These are phyloP conservation scores for Empis stercorea DNA, from an alignment of 2,888 invertebrate species.

Conservation along the genomic window DNA sequence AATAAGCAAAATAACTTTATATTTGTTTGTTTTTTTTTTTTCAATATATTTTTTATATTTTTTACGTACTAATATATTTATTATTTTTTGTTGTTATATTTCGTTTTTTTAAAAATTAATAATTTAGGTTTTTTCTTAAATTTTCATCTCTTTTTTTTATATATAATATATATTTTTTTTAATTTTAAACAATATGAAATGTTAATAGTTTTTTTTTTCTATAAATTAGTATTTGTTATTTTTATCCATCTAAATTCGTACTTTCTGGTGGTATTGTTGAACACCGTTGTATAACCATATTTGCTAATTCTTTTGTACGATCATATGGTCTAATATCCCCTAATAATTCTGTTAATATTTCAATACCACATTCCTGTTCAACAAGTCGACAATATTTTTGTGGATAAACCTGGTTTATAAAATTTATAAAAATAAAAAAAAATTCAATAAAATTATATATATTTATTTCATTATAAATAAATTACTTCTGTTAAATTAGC, in stretches of 20 bases:
- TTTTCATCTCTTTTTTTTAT: no score
- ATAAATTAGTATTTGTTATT: not conserved
- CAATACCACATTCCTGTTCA: slow-evolving; percentile 72
- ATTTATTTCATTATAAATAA: not conserved
- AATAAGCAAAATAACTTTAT: no score
- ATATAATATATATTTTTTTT: no score
- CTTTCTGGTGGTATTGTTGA: not conserved
- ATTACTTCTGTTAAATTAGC: slow-evolving; percentile 73
- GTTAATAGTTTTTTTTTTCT: no score
- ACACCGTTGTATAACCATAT: slow-evolving; percentile 55
- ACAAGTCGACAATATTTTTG: slow-evolving; percentile 85
- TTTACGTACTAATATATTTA: no score
- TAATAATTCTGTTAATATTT: slow-evolving; percentile 53
- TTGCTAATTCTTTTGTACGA: slow-evolving; percentile 55
- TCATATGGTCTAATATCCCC: slow-evolving; percentile 48
- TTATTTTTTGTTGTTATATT: no score
- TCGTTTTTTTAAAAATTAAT: no score
- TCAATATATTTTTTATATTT: no score
- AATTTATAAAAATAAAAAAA: slow-evolving; percentile 21
- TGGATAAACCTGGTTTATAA: slow-evolving; percentile 57
- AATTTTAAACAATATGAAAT: no score
- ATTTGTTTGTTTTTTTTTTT: no score
- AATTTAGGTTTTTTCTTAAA: no score
- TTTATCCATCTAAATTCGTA: not conserved
- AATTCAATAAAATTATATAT: not conserved